These are phyloP conservation scores for Myiopsitta monachus DNA, from an alignment of 2,113 vertebrate species.

Conservation along the genomic window DNA sequence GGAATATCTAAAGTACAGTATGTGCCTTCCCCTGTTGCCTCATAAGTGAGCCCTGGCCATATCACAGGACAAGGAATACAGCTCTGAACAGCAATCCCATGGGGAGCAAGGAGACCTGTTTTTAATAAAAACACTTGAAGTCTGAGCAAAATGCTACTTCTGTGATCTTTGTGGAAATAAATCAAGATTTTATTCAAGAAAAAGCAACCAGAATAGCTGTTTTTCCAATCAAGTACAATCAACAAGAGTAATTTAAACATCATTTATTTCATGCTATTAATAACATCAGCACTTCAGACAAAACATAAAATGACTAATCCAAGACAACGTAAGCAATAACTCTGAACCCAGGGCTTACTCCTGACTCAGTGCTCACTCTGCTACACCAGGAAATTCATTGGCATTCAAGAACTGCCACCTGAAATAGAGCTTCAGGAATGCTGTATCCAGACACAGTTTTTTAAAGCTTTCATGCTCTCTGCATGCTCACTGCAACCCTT, in stretches of 20 bases:
- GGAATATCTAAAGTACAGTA: neutral
- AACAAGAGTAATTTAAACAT: neutral
- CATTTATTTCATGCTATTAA: neutral
- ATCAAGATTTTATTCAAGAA: neutral
- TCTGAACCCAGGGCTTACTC: neutral
- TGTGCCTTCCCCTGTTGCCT: neutral
- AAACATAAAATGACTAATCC: neutral
- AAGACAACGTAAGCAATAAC: neutral
- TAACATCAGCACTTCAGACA: neutral
- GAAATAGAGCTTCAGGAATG: neutral
- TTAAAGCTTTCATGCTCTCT: neutral
- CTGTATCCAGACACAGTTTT: neutral
- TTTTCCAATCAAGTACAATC: slow-evolving; percentile 6
- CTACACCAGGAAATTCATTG: neutral
- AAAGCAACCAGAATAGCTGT: neutral
- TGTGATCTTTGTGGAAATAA: neutral
- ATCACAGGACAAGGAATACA: neutral
- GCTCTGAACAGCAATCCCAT: neutral
- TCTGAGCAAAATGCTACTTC: neutral
- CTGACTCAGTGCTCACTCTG: neutral
- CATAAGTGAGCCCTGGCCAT: neutral
- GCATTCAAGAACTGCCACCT: neutral
- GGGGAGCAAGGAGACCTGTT: neutral
- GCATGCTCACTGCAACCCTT: neutral
- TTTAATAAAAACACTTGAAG: neutral